Conservation (phyloP, 2,113 vertebrate species). For the Climacteris rufus region DNA sequence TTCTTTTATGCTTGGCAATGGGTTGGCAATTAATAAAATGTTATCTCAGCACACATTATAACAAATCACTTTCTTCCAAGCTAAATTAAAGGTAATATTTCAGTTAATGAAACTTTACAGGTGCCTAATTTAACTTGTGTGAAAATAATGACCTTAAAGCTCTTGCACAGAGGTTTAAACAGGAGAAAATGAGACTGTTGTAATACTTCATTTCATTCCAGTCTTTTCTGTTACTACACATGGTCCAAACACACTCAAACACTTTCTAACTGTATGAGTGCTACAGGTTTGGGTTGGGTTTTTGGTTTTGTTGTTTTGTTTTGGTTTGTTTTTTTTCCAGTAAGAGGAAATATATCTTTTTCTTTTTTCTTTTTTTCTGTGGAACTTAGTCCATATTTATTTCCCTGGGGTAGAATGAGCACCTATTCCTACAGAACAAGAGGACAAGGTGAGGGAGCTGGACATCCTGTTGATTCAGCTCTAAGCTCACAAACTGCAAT, state of each 20-base stretch:
- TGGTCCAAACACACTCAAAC: neutral
- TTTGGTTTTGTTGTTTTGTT: neutral
- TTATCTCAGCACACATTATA: neutral
- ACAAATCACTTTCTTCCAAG: constrained; percentile 4
- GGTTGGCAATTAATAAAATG: constrained; percentile 4
- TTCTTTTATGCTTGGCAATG: neutral
- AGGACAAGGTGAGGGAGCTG: neutral
- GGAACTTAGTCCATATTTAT: neutral
- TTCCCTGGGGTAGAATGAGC: neutral
- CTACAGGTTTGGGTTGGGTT: fast-evolving
- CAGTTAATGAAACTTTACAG: neutral
- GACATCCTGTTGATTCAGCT: neutral
- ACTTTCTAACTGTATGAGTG: neutral
- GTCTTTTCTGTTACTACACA: neutral
- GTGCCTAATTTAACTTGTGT: neutral
- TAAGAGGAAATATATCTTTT: neutral
- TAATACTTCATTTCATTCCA: neutral
- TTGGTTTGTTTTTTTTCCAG: neutral
- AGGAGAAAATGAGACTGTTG: neutral
- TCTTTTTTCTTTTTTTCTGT: neutral
- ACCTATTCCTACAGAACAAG: neutral
- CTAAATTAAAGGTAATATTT: constrained; percentile 31
- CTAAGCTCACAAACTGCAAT: neutral
- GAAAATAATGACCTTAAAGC: constrained; percentile 9
- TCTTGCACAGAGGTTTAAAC: neutral